A percentile compares a stretch with the other conserved stretches of the same genome.
phyloP scores from a whole-genome alignment of 2,888 invertebrate species.

The Hoplodrina ambigua region DNA sequence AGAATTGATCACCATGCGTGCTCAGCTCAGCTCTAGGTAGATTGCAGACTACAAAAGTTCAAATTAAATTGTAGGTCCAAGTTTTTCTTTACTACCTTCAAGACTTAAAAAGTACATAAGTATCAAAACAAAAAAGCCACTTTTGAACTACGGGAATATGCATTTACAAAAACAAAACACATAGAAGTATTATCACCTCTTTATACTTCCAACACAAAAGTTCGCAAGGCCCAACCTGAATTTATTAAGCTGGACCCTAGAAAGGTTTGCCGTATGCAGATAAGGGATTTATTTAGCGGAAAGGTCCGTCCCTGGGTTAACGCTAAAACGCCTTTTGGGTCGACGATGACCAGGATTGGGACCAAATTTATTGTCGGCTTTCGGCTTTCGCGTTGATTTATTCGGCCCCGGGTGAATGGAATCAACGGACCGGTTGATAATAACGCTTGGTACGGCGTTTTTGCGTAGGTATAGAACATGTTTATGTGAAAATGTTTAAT shows the following conservation, averaged over 20 bases:
- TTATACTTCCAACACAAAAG: constrained; percentile 75
- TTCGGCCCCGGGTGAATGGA: constrained; percentile 81
- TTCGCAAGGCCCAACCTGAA: constrained; percentile 89
- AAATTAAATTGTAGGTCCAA: no score
- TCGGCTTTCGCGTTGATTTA: constrained; percentile 88
- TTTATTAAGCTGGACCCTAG: constrained; percentile 91
- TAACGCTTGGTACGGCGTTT: constrained; percentile 71
- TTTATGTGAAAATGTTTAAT: constrained; percentile 63
- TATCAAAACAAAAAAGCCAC: no score
- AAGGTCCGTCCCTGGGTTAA: constrained; percentile 89
- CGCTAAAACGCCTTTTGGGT: constrained; percentile 87
- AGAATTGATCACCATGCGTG: no score
- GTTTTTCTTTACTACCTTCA: no score
- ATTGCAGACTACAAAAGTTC: no score
- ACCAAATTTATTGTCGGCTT: constrained; percentile 88
- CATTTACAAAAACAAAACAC: no score
- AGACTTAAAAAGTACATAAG: no score
- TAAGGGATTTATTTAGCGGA: constrained; percentile 91
- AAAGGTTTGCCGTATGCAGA: constrained; percentile 91
- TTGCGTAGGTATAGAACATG: constrained; percentile 63
- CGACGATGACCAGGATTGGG: constrained; percentile 89
- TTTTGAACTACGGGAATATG: no score
- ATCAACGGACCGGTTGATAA: constrained; percentile 80
- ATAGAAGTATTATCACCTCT: constrained; percentile 72
- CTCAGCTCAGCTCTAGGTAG: no score